Evolutionary conservation across 2,113 vertebrate genomes (phyloP).

Genomic region (Copsychus sechellarum): DNA sequence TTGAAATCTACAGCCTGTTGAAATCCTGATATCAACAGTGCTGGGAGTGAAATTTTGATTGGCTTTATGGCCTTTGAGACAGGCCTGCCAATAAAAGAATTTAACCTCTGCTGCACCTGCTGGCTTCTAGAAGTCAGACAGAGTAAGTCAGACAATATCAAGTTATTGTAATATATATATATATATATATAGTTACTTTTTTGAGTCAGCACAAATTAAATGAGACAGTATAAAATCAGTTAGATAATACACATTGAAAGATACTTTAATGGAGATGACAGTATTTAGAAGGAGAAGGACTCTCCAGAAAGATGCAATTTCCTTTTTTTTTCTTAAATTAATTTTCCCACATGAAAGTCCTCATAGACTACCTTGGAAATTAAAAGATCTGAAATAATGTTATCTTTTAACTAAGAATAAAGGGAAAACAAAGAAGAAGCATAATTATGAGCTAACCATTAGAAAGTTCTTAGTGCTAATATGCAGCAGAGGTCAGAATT

Average conservation of each 20-base stretch:
- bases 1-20: not conserved
- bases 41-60: not conserved
- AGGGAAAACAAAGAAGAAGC: not conserved
- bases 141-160: not conserved
- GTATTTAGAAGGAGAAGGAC: not conserved
- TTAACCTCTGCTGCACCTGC: not conserved
- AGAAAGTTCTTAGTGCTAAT: slow-evolving; percentile 1
- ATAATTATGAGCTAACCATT: slow-evolving; percentile 1
- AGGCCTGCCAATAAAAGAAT: not conserved
- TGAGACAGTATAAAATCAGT: not conserved
- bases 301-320: not conserved
- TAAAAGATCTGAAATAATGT: not conserved
- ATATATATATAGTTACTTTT: not conserved
- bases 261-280: not conserved
- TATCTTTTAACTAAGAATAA: not conserved
- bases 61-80: not conserved
- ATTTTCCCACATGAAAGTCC: not conserved
- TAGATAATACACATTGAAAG: not conserved
- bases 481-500: not conserved
- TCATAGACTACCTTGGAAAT: not conserved
- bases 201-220: not conserved
- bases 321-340: not conserved
- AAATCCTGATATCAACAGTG: not conserved
- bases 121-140: not conserved
- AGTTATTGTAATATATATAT: not conserved